A percentile compares a stretch with the other conserved stretches of the same genome.
Evolutionary conservation across 64 coral and sea anemone genomes (phyloP).

Genomic region (Montipora sp.): DNA sequence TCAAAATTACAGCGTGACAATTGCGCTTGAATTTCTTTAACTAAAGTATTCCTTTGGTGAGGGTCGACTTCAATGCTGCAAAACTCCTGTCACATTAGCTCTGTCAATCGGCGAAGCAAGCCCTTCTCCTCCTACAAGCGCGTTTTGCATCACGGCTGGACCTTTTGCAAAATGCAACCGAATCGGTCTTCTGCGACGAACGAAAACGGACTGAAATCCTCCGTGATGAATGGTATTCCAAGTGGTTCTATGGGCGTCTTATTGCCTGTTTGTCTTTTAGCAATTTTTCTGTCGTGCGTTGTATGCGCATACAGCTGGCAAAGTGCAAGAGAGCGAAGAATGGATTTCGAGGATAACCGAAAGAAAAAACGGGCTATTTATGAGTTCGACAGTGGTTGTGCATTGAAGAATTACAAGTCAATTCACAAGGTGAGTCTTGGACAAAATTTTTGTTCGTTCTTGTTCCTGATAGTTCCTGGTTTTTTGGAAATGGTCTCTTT

Average conservation of each 20-base stretch:
- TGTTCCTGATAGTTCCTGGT: no score
- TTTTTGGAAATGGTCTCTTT: no score
- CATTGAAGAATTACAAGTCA: constrained; percentile 11
- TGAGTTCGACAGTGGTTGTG: not conserved
- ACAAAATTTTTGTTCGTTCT: not conserved
- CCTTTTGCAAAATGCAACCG: not conserved
- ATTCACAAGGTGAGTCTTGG: not conserved
- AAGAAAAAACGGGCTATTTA: not conserved
- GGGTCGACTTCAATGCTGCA: no score
- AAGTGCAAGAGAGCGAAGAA: constrained; percentile 16
- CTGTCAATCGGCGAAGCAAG: not conserved
- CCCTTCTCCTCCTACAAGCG: not conserved
- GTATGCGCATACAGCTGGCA: constrained; percentile 36
- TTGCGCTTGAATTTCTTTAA: no score
- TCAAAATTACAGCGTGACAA: no score
- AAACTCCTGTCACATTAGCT: not conserved
- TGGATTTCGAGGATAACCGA: constrained; percentile 38
- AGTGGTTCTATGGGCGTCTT: not conserved
- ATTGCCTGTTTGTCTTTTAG: constrained; percentile 20
- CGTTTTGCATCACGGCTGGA: not conserved
- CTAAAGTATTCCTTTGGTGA: no score
- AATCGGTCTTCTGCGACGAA: not conserved
- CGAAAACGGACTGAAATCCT: not conserved
- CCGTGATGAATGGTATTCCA: not conserved
- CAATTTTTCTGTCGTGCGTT: constrained; percentile 42